Evolutionary conservation across 2,113 vertebrate species (phyloP).

Genomic region (Micromys minutus): DNA sequence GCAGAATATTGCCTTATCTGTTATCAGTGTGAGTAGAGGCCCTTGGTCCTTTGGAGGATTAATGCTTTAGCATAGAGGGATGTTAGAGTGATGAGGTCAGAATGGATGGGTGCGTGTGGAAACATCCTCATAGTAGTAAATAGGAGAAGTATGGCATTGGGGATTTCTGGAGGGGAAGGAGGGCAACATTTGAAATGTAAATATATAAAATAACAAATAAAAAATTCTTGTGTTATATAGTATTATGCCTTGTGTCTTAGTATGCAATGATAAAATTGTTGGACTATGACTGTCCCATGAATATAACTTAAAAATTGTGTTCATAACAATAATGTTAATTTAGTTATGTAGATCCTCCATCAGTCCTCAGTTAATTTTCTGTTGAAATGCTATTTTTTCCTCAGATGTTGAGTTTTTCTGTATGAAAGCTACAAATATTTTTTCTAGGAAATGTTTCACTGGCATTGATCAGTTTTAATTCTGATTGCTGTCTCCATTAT

Average conservation of each 20-base stretch:
- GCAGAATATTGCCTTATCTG: too few relatives aligned
- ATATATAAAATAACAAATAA: too few relatives aligned
- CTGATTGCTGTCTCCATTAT: not conserved
- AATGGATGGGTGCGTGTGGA: too few relatives aligned
- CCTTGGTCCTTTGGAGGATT: too few relatives aligned
- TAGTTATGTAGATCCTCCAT: not conserved
- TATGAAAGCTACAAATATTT: not conserved
- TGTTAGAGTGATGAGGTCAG: too few relatives aligned
- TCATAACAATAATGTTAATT: not conserved
- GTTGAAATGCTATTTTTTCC: not conserved
- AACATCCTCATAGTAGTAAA: too few relatives aligned
- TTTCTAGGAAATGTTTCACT: not conserved
- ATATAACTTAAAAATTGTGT: not conserved
- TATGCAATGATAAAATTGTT: not conserved
- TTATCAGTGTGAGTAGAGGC: too few relatives aligned
- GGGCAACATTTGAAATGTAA: too few relatives aligned
- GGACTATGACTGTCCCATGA: not conserved
- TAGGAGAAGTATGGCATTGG: rapidly evolving
- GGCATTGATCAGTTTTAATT: not conserved
- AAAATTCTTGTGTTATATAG: not conserved
- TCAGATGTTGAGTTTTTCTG: not conserved
- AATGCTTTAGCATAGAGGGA: too few relatives aligned
- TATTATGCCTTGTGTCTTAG: not conserved
- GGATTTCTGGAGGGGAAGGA: too few relatives aligned
- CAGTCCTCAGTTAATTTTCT: not conserved